A percentile compares a stretch with the other conserved stretches of the same genome.
Evolutionary conservation across 2,888 invertebrate genomes (phyloP).

Genomic region (Linnaemya vulpina): DNA sequence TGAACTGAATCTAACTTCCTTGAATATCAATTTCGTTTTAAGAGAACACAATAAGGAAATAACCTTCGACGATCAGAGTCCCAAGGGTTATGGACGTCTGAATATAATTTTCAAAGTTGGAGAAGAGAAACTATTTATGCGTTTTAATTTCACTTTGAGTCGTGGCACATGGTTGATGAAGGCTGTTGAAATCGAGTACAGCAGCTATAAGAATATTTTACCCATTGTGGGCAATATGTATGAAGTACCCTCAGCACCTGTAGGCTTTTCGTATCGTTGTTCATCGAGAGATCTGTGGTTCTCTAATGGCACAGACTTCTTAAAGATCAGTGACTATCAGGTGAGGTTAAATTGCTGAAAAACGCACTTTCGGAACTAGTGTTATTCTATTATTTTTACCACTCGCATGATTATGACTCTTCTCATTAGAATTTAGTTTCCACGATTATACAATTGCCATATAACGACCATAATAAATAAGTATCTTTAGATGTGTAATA

Average conservation of each 20-base stretch:
- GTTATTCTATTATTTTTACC: no score
- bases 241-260: slow-evolving; percentile 83
- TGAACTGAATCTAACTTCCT: slow-evolving; percentile 80
- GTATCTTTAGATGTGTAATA: no score
- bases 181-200: slow-evolving; percentile 85
- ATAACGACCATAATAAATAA: no score
- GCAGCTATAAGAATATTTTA: slow-evolving; percentile 76
- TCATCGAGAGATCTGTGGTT: slow-evolving; percentile 84
- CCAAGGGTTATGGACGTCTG: slow-evolving; percentile 78
- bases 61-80: slow-evolving; percentile 79
- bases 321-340: slow-evolving; percentile 84
- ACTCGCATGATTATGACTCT: no score
- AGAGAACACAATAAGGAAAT: slow-evolving; percentile 78
- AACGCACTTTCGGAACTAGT: background rate
- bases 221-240: slow-evolving; percentile 77
- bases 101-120: slow-evolving; percentile 79
- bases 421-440: no score
- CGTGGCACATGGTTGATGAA: slow-evolving; percentile 85
- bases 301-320: slow-evolving; percentile 83
- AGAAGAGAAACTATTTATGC: slow-evolving; percentile 84
- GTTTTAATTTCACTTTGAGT: slow-evolving; percentile 85
- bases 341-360: slow-evolving; percentile 77
- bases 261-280: slow-evolving; percentile 85
- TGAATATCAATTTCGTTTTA: slow-evolving; percentile 75
- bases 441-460: no score